phyloP scores from a whole-genome alignment of 2,888 invertebrate genomes.

The Pandemis heparana region DNA sequence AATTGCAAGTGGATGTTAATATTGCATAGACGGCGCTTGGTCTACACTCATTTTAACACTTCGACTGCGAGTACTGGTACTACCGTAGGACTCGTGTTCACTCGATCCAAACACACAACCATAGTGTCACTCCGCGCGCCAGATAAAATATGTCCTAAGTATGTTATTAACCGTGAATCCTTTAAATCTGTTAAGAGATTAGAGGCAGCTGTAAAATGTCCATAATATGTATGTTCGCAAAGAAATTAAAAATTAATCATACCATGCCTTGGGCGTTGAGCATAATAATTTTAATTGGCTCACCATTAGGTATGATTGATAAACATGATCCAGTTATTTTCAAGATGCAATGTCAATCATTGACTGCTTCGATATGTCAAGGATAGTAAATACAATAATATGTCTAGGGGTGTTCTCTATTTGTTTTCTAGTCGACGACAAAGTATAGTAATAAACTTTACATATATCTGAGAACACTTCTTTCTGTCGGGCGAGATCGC shows the following conservation, averaged over 20 bases:
- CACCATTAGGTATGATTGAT: conserved; percentile 26
- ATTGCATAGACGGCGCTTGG: too few species aligned
- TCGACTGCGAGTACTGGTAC: too few species aligned
- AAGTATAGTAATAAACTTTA: not conserved
- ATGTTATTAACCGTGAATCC: too few species aligned
- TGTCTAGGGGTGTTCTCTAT: conserved; percentile 30
- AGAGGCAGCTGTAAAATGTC: conserved; percentile 7
- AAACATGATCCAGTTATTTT: conserved; percentile 31
- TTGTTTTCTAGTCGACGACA: not conserved
- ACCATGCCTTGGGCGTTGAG: conserved; percentile 17
- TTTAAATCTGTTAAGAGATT: too few species aligned
- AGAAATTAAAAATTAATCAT: conserved; percentile 23
- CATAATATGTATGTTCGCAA: conserved; percentile 7
- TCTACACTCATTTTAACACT: too few species aligned
- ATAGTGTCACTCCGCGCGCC: too few species aligned
- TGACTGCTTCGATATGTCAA: conserved; percentile 36
- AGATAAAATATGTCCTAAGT: too few species aligned
- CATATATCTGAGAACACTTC: too few species aligned
- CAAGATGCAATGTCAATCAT: conserved; percentile 38
- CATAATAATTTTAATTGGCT: conserved; percentile 12
- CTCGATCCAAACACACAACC: too few species aligned
- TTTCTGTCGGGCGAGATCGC: too few species aligned
- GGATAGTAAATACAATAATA: not conserved
- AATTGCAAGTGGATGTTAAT: too few species aligned
- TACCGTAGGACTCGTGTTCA: too few species aligned